Percentiles rank a stretch among this genome's conserved stretches.
Conservation (phyloP, 2,113 vertebrate genomes). For the Pygoscelis antarcticus region DNA sequence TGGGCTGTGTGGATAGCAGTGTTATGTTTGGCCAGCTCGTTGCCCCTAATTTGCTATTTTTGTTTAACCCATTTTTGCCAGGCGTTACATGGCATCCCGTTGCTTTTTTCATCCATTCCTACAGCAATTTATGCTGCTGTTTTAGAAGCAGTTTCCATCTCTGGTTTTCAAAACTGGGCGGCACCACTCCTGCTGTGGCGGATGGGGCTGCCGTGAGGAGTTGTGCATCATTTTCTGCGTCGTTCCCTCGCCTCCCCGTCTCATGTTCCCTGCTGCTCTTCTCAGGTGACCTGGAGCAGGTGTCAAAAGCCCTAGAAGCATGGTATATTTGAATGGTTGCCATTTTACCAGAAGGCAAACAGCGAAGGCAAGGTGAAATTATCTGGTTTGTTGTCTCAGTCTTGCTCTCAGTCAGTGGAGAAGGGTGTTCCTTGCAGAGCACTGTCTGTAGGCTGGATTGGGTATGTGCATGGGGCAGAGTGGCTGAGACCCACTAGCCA, state of each 20-base stretch:
- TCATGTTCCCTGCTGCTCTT: not conserved
- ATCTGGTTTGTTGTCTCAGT: not conserved
- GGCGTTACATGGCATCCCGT: not conserved
- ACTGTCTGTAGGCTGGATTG: not conserved
- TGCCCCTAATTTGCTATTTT: constrained; percentile 27
- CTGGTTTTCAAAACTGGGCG: not conserved
- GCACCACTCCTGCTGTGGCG: not conserved
- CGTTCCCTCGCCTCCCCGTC: rapidly evolving
- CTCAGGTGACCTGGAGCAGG: not conserved
- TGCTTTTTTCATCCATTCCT: not conserved
- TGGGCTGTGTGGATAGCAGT: constrained; percentile 3
- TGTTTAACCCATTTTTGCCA: constrained; percentile 45
- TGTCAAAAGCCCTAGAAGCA: not conserved
- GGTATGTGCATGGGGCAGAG: not conserved
- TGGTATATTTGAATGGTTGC: not conserved
- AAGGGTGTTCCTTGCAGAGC: not conserved
- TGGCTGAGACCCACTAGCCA: not conserved
- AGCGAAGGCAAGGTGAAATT: not conserved
- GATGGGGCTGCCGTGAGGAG: not conserved
- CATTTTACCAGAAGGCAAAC: not conserved
- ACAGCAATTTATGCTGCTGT: not conserved
- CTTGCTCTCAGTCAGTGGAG: not conserved
- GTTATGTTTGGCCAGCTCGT: constrained; percentile 19
- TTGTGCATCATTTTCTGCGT: not conserved
- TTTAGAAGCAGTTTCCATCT: not conserved